phyloP scores from a whole-genome alignment of 2,113 vertebrate species.

The Baryphthengus martii region DNA sequence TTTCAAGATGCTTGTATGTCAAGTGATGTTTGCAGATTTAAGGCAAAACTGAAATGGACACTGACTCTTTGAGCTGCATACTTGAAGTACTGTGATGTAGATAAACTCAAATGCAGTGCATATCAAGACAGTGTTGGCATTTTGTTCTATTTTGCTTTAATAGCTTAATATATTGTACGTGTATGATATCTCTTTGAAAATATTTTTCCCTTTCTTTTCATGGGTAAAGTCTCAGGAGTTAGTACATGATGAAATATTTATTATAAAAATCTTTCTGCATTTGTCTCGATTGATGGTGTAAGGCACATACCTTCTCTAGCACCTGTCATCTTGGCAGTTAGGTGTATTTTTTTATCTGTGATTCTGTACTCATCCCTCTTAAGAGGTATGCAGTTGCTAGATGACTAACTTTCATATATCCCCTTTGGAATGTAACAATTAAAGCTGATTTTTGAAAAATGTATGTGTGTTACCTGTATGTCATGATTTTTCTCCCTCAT shows the following conservation, averaged over 20 bases:
- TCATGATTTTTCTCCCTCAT: constrained; percentile 1
- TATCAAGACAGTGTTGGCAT: constrained; percentile 49
- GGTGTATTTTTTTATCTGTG: constrained; percentile 54
- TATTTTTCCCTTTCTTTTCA: constrained; percentile 44
- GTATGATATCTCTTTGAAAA: constrained; percentile 42
- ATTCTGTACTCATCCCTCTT: constrained; percentile 31
- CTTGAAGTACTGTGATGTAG: constrained; percentile 64
- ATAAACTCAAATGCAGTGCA: constrained; percentile 58
- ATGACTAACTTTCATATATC: constrained; percentile 64
- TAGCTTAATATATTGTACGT: constrained; percentile 63
- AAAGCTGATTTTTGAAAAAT: constrained; percentile 73
- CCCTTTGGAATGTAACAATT: constrained; percentile 74
- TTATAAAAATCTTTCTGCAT: constrained; percentile 56
- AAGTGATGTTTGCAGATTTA: constrained; percentile 37
- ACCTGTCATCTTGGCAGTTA: constrained; percentile 49
- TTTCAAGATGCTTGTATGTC: constrained; percentile 37
- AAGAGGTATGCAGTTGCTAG: constrained; percentile 57
- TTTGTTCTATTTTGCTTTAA: constrained; percentile 59
- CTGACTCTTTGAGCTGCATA: constrained; percentile 51
- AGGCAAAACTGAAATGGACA: constrained; percentile 12
- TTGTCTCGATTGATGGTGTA: constrained; percentile 55
- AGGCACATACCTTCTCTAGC: constrained; percentile 57
- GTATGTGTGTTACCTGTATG: background rate
- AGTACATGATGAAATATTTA: constrained; percentile 67
- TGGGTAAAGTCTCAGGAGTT: constrained; percentile 67